Evolutionary conservation across 2,797 vertebrate species (phyloP).

Genomic region (Poecile montanus): DNA sequence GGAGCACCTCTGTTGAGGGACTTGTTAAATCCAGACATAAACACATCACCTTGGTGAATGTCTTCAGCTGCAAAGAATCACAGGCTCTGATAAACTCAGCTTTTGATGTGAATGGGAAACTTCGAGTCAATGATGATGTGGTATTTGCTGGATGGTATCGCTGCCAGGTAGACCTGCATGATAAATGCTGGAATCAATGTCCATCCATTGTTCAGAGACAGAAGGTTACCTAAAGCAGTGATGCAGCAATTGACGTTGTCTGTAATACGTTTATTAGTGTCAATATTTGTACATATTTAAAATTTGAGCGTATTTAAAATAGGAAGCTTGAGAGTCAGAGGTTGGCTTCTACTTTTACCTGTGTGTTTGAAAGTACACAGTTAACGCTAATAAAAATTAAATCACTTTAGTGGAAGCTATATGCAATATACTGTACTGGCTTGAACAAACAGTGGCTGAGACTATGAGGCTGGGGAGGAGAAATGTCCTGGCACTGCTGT

Average conservation of each 20-base stretch:
- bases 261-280: neutral
- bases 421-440: neutral
- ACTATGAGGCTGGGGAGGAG: neutral
- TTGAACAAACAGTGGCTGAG: neutral
- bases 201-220: neutral
- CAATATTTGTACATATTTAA: neutral
- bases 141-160: fast-evolving
- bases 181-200: neutral
- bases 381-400: neutral
- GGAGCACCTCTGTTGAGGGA: neutral
- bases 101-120: neutral
- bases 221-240: neutral
- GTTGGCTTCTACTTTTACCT: neutral
- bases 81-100: neutral
- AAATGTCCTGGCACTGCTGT: neutral
- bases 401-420: neutral
- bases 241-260: fast-evolving
- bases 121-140: neutral
- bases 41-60: neutral
- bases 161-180: neutral
- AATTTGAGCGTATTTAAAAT: neutral
- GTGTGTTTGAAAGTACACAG: neutral
- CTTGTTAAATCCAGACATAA: neutral
- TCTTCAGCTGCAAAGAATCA: neutral
- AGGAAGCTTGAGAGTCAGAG: neutral